Conservation (phyloP, 2,113 vertebrate species). For the Lampris megalopsis region DNA sequence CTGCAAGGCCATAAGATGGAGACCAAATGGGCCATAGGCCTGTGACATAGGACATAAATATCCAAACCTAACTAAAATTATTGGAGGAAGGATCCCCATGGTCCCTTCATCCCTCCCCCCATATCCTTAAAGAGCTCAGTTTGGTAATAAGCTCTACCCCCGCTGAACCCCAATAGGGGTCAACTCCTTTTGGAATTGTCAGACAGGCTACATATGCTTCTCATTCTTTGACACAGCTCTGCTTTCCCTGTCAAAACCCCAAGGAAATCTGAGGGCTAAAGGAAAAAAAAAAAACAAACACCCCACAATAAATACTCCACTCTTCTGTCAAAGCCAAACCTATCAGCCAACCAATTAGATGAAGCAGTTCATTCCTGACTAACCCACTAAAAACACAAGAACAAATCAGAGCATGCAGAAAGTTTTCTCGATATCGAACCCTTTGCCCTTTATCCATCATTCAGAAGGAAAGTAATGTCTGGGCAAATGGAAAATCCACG, state of each 20-base stretch:
- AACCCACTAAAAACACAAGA: too few relatives aligned
- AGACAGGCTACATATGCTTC: slow-evolving; percentile 40
- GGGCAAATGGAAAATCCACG: too few relatives aligned
- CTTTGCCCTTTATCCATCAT: too few relatives aligned
- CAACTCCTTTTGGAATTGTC: slow-evolving; percentile 32
- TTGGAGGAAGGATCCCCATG: background rate
- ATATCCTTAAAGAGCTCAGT: background rate
- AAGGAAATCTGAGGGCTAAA: background rate
- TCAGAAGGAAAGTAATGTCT: too few relatives aligned
- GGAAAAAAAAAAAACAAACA: too few relatives aligned
- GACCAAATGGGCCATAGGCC: background rate
- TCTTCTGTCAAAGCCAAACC: too few relatives aligned
- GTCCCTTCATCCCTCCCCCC: slow-evolving; percentile 3
- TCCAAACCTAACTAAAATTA: background rate
- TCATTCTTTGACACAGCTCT: slow-evolving; percentile 31
- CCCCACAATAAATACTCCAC: too few relatives aligned
- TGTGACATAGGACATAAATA: background rate
- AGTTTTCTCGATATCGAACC: too few relatives aligned
- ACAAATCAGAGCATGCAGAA: too few relatives aligned
- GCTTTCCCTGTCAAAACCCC: slow-evolving; percentile 22
- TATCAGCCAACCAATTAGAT: too few relatives aligned
- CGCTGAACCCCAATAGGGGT: slow-evolving; percentile 34
- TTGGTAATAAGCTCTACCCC: slow-evolving; percentile 16
- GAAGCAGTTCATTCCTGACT: too few relatives aligned
- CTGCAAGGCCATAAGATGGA: background rate